Percentiles rank a stretch among this genome's conserved stretches.
phyloP scores from a whole-genome alignment of 2,888 invertebrate genomes.

The Pteria penguin region DNA sequence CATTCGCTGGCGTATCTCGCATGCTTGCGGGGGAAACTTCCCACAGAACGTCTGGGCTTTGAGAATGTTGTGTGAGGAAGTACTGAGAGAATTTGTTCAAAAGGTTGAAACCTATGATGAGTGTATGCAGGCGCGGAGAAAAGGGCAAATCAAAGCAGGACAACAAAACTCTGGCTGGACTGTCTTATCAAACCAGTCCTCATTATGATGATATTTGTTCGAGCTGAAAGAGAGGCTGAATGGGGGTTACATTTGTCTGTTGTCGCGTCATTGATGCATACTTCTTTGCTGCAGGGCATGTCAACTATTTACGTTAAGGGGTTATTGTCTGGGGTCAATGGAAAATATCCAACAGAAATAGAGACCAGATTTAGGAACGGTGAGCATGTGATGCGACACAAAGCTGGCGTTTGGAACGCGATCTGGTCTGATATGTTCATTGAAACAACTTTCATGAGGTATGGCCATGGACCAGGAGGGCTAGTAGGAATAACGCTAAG shows the following conservation, averaged over 20 bases:
- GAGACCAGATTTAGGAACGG: conserved; percentile 38
- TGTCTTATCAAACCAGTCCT: conserved; percentile 55
- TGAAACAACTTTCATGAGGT: conserved; percentile 60
- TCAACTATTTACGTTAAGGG: too few species aligned
- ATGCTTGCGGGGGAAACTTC: too few species aligned
- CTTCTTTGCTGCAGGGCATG: conserved; percentile 58
- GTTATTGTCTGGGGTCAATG: neutral
- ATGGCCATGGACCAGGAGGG: conserved; percentile 54
- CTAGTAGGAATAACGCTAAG: conserved; percentile 50
- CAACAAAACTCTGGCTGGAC: too few species aligned
- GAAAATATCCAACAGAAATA: conserved; percentile 32
- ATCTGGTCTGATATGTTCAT: conserved; percentile 58
- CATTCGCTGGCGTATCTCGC: conserved; percentile 41
- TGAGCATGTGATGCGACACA: conserved; percentile 54
- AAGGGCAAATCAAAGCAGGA: conserved; percentile 28
- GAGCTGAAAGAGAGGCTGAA: conserved; percentile 53
- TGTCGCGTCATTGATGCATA: conserved; percentile 50
- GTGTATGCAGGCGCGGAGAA: conserved; percentile 54
- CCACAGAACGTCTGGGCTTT: conserved; percentile 40
- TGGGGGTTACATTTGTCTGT: conserved; percentile 49
- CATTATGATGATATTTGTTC: conserved; percentile 50
- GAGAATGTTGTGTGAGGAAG: too few species aligned
- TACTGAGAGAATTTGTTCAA: too few species aligned
- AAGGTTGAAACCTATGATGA: too few species aligned
- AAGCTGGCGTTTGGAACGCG: conserved; percentile 57